Percentiles rank a stretch among this genome's conserved stretches.
Evolutionary conservation across 2,113 vertebrate genomes (phyloP).

Genomic region (Synchiropus splendidus): DNA sequence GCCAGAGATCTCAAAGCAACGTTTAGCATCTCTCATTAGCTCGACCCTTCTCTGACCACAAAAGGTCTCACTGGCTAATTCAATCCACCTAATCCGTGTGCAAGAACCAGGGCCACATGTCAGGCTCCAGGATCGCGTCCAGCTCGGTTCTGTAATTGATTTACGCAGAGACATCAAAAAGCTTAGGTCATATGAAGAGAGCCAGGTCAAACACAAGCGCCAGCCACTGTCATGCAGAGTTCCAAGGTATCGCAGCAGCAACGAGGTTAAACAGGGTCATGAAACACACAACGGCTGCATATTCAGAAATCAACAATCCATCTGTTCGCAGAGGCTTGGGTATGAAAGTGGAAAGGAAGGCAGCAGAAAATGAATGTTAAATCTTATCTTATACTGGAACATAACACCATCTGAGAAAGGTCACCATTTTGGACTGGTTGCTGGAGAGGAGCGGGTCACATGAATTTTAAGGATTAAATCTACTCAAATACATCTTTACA

Average conservation of each 20-base stretch:
- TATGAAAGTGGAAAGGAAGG: no score
- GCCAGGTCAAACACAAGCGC: conserved; percentile 25
- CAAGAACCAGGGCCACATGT: conserved; percentile 29
- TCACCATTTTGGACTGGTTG: no score
- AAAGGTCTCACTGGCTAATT: conserved; percentile 43
- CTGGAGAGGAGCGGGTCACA: no score
- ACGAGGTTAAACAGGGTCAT: conserved; percentile 13
- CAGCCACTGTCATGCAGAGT: conserved; percentile 1
- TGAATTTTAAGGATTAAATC: neutral
- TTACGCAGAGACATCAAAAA: conserved; percentile 42
- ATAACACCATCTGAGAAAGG: no score
- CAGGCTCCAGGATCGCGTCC: conserved; percentile 27
- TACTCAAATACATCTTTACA: neutral
- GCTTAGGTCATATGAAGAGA: conserved; percentile 19
- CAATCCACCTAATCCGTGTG: conserved; percentile 41
- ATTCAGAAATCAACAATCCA: no score
- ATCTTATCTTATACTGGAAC: no score
- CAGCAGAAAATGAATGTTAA: no score
- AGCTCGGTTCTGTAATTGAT: conserved; percentile 42
- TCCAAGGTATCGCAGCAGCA: neutral
- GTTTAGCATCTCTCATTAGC: conserved; percentile 33
- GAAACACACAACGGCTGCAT: no score
- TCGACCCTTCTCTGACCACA: conserved; percentile 40
- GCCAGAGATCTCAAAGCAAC: conserved; percentile 31
- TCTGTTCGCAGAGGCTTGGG: no score